phyloP scores from a whole-genome alignment of 2,113 vertebrate species.

The Bothrops jararaca region DNA sequence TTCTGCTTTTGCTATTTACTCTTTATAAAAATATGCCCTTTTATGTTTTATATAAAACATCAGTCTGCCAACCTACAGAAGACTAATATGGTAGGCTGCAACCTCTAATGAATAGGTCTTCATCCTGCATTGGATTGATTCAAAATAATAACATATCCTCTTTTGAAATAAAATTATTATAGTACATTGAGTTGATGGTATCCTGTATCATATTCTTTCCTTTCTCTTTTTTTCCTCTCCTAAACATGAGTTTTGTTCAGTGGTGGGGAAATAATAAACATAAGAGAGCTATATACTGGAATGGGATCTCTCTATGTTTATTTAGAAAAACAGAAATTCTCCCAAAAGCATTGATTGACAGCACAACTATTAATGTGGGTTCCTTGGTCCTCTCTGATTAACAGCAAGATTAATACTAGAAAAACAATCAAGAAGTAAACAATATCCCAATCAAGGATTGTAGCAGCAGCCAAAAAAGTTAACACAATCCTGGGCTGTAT shows the following conservation, averaged over 20 bases:
- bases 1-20: constrained; percentile 55
- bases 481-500: too few relatives aligned
- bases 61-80: neutral
- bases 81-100: neutral
- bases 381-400: too few relatives aligned
- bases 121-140: neutral
- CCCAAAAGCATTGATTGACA: neutral
- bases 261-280: neutral
- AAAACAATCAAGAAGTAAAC: too few relatives aligned
- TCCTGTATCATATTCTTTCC: neutral
- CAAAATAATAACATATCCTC: neutral
- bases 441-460: too few relatives aligned
- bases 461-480: too few relatives aligned
- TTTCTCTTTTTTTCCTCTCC: constrained; percentile 21
- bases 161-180: constrained; percentile 36
- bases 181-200: neutral
- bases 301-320: neutral
- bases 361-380: neutral
- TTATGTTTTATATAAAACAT: constrained; percentile 27
- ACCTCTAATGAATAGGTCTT: constrained; percentile 13
- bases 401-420: too few relatives aligned
- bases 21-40: neutral
- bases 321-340: neutral
- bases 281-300: neutral
- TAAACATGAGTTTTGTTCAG: constrained; percentile 50